Base-by-base conservation (phyloP, 2,113 vertebrate genomes). In the Siphamia tubifer region DNA sequence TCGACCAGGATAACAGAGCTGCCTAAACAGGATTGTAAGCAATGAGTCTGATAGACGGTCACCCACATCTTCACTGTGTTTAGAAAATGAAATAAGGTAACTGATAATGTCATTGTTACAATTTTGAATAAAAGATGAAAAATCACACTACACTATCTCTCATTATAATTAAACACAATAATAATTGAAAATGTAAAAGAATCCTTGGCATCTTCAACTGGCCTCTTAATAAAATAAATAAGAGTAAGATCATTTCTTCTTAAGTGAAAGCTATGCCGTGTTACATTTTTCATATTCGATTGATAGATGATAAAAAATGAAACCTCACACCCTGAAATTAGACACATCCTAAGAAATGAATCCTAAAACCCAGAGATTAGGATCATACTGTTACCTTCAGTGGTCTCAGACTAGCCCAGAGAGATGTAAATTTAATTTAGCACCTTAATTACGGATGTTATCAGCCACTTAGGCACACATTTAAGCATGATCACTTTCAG, bases 401-500 rank as follows among this genome's bases (percentile, higher is more conserved):
- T 89, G 88, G 88, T 88, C 79, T 83, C 84, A 60, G 54, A 81
- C 81, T 87, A 77, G 83, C 86, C 90, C 77, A 45, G 78, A 89
- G 83, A 89, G 83, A 88, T 81, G 83, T 87, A 87, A 82, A 90
- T 91, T 90, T 87, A 90, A 92, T 92, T 92, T 91, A 81, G 71
- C 83, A 80, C 82, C 84, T 87, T 90, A 92, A 92, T 92, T 92
- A 83, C 79, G 75, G 91, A 91, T 90, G 77, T 77, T 92, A 92
- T 92, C 90, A 81, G 76, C 58, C 72, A 79, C 83, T 89, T 86
- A 88, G 69, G 78, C 83, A 73, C 81, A 90, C 71, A 85, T 90
- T 89, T 87, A 90, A 77, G 89, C 88, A 82, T 86, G 87, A 90
- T 92, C 87, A 90, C 87, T 84, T 88, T 89, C 80, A 77, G 80